Percentiles rank a stretch among this genome's conserved stretches.
Evolutionary conservation across 2,797 vertebrate species (phyloP).

Genomic region (Sitta carolinensis): DNA sequence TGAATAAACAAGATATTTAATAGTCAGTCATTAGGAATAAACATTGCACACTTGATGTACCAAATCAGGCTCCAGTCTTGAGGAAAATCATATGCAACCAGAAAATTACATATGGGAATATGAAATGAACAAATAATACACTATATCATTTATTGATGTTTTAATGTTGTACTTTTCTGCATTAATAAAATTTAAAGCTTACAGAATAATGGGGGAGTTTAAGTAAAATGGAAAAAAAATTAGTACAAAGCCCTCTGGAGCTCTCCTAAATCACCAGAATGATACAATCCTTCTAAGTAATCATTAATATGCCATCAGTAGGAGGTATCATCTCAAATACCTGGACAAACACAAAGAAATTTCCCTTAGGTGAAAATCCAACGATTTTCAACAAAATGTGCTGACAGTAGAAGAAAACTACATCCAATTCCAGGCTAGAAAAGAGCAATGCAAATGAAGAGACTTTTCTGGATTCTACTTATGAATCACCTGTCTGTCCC

Average conservation of each 20-base stretch:
- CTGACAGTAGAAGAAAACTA: neutral
- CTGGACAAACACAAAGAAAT: neutral
- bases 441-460: neutral
- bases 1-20: constrained; percentile 43
- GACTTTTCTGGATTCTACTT: neutral
- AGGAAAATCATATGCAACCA: neutral
- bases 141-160: neutral
- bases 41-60: neutral
- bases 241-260: neutral
- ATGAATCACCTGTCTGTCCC: rapidly evolving
- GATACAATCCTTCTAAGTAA: neutral
- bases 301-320: neutral
- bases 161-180: neutral
- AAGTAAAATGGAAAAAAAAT: neutral
- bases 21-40: constrained; percentile 40
- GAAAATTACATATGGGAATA: neutral
- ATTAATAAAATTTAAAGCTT: neutral
- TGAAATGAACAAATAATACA: neutral
- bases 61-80: neutral
- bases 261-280: neutral
- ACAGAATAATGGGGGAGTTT: neutral
- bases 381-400: neutral
- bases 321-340: neutral
- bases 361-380: neutral
- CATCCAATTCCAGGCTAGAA: neutral